A percentile compares a stretch with the other conserved stretches of the same genome.
These are phyloP conservation scores for Chironomus tepperi DNA, from an alignment of 1,140 invertebrate genomes.

Conservation along the genomic window DNA sequence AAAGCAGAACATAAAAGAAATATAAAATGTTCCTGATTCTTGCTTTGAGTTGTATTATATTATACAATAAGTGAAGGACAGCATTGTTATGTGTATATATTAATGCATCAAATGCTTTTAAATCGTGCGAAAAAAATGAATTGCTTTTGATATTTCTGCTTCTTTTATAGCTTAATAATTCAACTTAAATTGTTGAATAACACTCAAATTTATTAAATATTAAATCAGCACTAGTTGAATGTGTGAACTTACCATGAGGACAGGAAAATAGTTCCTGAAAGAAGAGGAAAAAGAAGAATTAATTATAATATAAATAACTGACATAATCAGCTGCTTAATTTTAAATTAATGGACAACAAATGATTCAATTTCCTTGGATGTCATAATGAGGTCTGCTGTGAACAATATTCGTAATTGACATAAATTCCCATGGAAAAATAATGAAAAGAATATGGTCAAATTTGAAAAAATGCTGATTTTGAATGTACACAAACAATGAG, in stretches of 20 bases:
- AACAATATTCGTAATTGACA: neutral
- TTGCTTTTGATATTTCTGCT: neutral
- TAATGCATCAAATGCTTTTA: neutral
- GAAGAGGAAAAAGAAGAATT: neutral
- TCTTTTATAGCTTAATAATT: neutral
- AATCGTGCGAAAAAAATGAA: neutral
- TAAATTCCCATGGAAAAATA: neutral
- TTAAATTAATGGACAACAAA: constrained; percentile 8
- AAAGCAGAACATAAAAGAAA: neutral
- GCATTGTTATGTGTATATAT: neutral
- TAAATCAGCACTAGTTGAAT: neutral
- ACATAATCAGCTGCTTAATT: neutral
- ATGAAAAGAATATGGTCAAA: neutral
- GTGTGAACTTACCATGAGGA: constrained; percentile 4
- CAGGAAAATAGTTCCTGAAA: constrained; percentile 20
- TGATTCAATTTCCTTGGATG: constrained; percentile 6
- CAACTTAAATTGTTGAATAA: neutral
- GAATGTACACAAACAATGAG: neutral
- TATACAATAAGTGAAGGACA: neutral
- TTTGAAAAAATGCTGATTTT: neutral
- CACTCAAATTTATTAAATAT: neutral
- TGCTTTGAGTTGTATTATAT: neutral
- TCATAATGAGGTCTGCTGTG: neutral
- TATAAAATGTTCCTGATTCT: neutral
- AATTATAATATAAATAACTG: neutral